These are phyloP conservation scores for Drosophila suzukii DNA, from an alignment of 1,140 invertebrate species.

Conservation along the genomic window DNA sequence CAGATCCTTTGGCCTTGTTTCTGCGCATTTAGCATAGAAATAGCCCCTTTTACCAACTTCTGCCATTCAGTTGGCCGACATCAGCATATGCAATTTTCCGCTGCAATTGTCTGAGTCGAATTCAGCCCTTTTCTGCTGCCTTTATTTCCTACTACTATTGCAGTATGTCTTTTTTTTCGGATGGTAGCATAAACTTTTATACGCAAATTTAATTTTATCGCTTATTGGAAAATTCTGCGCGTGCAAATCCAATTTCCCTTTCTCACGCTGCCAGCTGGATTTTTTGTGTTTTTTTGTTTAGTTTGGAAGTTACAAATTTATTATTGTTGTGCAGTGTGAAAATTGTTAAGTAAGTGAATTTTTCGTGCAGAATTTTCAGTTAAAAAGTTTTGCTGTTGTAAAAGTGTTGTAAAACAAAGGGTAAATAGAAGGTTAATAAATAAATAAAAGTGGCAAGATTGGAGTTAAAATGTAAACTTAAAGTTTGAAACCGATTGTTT, in stretches of 20 bases:
- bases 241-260: slow-evolving; percentile 32
- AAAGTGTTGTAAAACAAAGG: neutral
- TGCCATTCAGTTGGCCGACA: slow-evolving; percentile 22
- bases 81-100: slow-evolving; percentile 52
- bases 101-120: slow-evolving; percentile 39
- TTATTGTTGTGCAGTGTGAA: slow-evolving; percentile 13
- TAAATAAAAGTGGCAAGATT: neutral
- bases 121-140: slow-evolving; percentile 6
- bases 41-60: slow-evolving; percentile 19
- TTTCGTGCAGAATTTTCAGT: slow-evolving; percentile 3
- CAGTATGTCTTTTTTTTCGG: slow-evolving; percentile 13
- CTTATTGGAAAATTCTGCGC: slow-evolving; percentile 42
- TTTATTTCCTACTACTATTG: slow-evolving; percentile 7
- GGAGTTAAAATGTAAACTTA: neutral
- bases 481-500: neutral
- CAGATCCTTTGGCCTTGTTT: slow-evolving; percentile 31
- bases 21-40: slow-evolving; percentile 45
- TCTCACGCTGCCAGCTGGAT: neutral
- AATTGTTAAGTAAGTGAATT: neutral
- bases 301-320: slow-evolving; percentile 34
- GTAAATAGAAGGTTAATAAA: slow-evolving; percentile 1
- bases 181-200: slow-evolving; percentile 39
- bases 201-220: slow-evolving; percentile 47
- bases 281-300: slow-evolving; percentile 14
- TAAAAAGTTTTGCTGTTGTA: slow-evolving; percentile 3